Conservation (phyloP, 2,888 invertebrate genomes). For the Hyles lineata region DNA sequence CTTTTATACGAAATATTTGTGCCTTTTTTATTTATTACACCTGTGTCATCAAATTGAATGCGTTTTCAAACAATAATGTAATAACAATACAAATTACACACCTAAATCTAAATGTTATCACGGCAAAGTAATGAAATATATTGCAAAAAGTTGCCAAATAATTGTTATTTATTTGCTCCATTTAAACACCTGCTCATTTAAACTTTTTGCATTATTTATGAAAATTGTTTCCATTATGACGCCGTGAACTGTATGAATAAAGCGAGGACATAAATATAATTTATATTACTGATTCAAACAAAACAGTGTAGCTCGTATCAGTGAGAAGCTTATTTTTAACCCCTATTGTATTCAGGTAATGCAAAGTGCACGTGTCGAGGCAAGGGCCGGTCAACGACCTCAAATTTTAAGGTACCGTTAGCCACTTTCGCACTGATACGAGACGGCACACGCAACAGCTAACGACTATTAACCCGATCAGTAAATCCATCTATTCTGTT, state of each 20-base stretch:
- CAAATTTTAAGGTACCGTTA: conserved; percentile 68
- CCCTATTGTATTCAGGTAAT: conserved; percentile 35
- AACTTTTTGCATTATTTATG: conserved; percentile 64
- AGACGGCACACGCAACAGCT: conserved; percentile 52
- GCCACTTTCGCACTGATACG: conserved; percentile 70
- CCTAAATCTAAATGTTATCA: not conserved
- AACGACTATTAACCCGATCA: conserved; percentile 6
- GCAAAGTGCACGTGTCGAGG: conserved; percentile 59
- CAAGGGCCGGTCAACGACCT: conserved; percentile 77
- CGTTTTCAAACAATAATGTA: too few relatives aligned
- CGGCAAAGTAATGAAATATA: not conserved
- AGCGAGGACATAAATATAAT: not conserved
- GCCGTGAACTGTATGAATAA: not conserved
- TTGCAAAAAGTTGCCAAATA: conserved; percentile 35
- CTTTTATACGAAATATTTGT: too few relatives aligned
- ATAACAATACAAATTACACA: not conserved
- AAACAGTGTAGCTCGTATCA: not conserved
- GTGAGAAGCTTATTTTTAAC: not conserved
- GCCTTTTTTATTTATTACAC: too few relatives aligned
- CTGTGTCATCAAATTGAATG: too few relatives aligned
- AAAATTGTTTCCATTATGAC: conserved; percentile 28
- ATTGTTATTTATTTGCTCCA: conserved; percentile 51
- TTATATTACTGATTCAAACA: not conserved
- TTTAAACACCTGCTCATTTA: conserved; percentile 59
- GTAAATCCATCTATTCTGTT: conserved; percentile 41